Conservation (phyloP, 2,797 vertebrate genomes). For the Staurois parvus region DNA sequence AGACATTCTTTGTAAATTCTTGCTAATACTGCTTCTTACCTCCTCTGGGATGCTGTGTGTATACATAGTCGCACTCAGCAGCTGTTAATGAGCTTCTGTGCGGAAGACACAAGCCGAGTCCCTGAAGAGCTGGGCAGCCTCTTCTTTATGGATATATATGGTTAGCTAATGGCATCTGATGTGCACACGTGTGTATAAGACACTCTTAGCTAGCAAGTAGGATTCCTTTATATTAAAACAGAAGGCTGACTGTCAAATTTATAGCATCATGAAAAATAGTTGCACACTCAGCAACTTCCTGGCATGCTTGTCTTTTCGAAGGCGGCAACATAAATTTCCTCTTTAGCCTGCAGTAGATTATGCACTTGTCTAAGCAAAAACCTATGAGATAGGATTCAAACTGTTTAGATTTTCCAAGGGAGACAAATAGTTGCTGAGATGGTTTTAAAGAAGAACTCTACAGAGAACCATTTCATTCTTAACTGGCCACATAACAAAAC, state of each 20-base stretch:
- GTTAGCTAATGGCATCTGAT: neutral
- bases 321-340: neutral
- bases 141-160: neutral
- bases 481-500: neutral
- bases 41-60: neutral
- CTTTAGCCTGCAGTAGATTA: neutral
- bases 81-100: neutral
- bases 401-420: neutral
- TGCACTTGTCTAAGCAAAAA: neutral
- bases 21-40: neutral
- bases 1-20: slow-evolving; percentile 5
- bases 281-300: neutral
- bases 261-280: neutral
- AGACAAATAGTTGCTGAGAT: neutral
- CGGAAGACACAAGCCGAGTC: neutral
- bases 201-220: neutral
- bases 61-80: neutral
- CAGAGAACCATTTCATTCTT: neutral
- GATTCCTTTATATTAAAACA: neutral
- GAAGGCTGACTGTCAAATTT: neutral
- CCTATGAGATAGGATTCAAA: neutral
- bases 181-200: neutral
- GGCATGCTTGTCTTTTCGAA: neutral
- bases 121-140: neutral
- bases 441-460: neutral